phyloP scores from a whole-genome alignment of 2,888 invertebrate genomes.

The Dryomyza anilis region DNA sequence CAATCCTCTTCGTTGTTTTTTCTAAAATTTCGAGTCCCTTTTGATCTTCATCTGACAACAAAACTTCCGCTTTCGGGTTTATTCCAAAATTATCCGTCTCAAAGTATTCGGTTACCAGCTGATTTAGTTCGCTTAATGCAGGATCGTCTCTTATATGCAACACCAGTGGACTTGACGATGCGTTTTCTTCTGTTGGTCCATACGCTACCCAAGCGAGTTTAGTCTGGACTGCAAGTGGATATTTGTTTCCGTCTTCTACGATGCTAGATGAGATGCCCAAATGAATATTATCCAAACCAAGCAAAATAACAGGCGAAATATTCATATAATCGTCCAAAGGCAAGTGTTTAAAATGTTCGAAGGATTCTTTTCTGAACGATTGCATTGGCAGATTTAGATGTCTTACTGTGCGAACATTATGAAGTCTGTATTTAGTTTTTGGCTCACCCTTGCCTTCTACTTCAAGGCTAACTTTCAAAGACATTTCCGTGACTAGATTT shows the following conservation, averaged over 20 bases:
- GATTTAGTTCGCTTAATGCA: neutral
- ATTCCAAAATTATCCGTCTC: neutral
- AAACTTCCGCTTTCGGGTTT: too few species aligned
- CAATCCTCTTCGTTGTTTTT: neutral
- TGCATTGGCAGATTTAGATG: neutral
- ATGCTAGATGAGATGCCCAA: neutral
- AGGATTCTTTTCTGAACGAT: neutral
- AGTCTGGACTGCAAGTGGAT: neutral
- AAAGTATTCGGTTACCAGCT: neutral
- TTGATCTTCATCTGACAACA: too few species aligned
- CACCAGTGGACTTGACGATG: neutral
- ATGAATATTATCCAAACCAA: neutral
- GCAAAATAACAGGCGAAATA: neutral
- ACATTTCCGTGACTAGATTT: too few species aligned
- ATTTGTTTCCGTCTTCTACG: neutral
- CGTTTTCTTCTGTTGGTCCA: neutral
- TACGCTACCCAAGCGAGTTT: neutral
- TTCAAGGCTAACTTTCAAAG: neutral
- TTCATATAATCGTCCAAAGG: neutral
- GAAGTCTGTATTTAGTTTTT: constrained; percentile 32
- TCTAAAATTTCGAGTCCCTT: neutral
- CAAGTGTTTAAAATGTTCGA: too few species aligned
- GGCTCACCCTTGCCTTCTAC: too few species aligned
- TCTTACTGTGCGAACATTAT: constrained; percentile 36
- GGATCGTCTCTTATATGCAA: neutral